These are phyloP conservation scores for Balaenoptera acutorostrata DNA, from an alignment of 2,113 vertebrate genomes.

Conservation along the genomic window DNA sequence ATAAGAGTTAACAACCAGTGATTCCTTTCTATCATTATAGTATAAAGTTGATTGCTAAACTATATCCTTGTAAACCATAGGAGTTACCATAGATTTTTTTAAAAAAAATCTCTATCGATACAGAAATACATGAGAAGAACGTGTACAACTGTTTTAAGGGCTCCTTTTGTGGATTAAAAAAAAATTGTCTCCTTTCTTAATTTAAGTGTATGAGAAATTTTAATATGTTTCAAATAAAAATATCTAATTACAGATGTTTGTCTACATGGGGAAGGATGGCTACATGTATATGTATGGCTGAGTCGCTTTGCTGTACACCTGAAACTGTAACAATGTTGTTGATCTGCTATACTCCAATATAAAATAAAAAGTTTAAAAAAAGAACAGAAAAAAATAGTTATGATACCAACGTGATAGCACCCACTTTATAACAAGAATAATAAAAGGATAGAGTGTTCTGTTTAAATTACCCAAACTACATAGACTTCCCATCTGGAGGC, in stretches of 20 bases:
- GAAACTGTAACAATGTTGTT: no score
- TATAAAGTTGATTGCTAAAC: conserved; percentile 15
- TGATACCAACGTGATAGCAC: background rate
- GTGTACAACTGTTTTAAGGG: background rate
- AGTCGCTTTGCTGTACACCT: no score
- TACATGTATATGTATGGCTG: no score
- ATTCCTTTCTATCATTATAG: background rate
- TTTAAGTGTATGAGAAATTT: background rate
- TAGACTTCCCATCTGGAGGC: background rate
- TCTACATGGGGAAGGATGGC: background rate
- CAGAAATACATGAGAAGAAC: conserved; percentile 11
- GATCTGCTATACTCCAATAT: no score
- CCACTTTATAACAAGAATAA: background rate
- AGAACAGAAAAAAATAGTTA: background rate
- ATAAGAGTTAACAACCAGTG: background rate
- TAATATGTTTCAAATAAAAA: conserved; percentile 46
- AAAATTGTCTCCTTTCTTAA: conserved; percentile 3
- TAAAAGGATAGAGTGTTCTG: background rate
- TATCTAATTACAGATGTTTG: conserved; percentile 4
- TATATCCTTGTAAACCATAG: background rate
- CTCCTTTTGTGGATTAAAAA: conserved; percentile 20
- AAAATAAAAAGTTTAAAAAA: no score
- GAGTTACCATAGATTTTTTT: background rate
- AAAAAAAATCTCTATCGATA: background rate
- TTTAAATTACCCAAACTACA: background rate